Percentiles rank a stretch among this genome's conserved stretches.
Evolutionary conservation across 2,888 invertebrate species (phyloP).

Genomic region (Platycnemis pennipes): DNA sequence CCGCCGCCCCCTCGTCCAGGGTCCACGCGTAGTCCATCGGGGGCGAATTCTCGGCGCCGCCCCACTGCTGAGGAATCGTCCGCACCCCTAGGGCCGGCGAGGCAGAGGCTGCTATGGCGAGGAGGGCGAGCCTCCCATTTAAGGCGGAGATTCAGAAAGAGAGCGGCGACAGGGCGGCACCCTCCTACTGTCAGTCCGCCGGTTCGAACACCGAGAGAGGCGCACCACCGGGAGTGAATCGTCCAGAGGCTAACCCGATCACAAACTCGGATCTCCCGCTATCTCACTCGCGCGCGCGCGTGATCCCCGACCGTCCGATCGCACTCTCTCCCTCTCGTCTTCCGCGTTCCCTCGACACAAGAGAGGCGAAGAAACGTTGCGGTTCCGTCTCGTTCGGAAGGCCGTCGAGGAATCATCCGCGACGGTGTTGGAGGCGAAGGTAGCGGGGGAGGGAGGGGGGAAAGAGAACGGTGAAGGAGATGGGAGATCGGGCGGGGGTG

Average conservation of each 20-base stretch:
- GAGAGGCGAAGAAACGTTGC: background rate
- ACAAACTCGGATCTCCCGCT: no score
- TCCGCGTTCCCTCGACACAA: background rate
- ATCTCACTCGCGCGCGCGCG: no score
- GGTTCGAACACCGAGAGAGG: slow-evolving; percentile 12
- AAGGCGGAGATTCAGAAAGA: no score
- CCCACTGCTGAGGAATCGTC: slow-evolving; percentile 69
- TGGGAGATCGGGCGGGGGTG: background rate
- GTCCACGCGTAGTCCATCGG: slow-evolving; percentile 69
- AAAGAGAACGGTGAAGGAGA: background rate
- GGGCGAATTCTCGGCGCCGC: slow-evolving; percentile 71
- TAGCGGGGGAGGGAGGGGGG: background rate
- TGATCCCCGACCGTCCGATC: no score
- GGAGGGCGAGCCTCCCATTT: slow-evolving; percentile 71
- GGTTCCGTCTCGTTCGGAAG: slow-evolving; percentile 45
- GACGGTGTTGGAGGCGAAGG: background rate
- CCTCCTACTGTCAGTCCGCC: no score
- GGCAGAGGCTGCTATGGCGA: slow-evolving; percentile 68
- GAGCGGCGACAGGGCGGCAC: no score
- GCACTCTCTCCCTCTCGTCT: background rate
- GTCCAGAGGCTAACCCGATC: background rate
- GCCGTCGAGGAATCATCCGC: slow-evolving; percentile 43
- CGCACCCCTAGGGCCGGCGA: slow-evolving; percentile 30
- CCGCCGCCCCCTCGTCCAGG: slow-evolving; percentile 68
- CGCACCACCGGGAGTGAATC: slow-evolving; percentile 71